A percentile compares a stretch with the other conserved stretches of the same genome.
Conservation (phyloP, 2,888 invertebrate genomes). For the Agapetus fuscipes region DNA sequence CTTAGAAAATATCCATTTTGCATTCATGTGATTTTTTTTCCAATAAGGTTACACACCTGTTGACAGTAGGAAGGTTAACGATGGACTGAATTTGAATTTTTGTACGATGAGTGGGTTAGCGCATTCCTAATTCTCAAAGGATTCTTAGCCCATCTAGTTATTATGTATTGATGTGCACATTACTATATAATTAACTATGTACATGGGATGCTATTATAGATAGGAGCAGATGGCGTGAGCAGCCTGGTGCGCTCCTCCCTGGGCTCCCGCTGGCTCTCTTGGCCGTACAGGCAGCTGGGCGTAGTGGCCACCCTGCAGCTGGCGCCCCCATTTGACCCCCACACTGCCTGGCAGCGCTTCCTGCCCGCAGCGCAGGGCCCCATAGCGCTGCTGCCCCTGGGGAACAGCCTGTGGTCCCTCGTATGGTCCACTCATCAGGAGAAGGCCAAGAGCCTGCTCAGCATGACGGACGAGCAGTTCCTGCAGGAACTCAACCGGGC, state of each 20-base stretch:
- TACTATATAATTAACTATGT: too few relatives aligned
- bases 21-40: too few relatives aligned
- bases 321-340: too few relatives aligned
- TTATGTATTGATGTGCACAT: too few relatives aligned
- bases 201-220: too few relatives aligned
- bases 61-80: too few relatives aligned
- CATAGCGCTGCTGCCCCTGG: constrained; percentile 82
- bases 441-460: constrained; percentile 64
- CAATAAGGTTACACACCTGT: too few relatives aligned
- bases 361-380: constrained; percentile 88
- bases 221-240: constrained; percentile 92
- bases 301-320: constrained; percentile 86
- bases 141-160: too few relatives aligned
- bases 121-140: too few relatives aligned
- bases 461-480: constrained; percentile 67
- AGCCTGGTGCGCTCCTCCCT: constrained; percentile 78
- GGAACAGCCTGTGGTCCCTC: constrained; percentile 69
- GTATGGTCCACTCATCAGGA: constrained; percentile 83
- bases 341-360: constrained; percentile 97
- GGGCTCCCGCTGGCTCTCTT: constrained; percentile 68
- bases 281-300: constrained; percentile 84
- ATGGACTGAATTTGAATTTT: too few relatives aligned
- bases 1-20: too few relatives aligned
- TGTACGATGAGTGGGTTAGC: too few relatives aligned
- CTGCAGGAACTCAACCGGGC: constrained; percentile 82